Evolutionary conservation across 2,797 vertebrate genomes (phyloP), one percentile per base, ranked within the genome.

Genomic region (Enteromius argenteus): DNA sequence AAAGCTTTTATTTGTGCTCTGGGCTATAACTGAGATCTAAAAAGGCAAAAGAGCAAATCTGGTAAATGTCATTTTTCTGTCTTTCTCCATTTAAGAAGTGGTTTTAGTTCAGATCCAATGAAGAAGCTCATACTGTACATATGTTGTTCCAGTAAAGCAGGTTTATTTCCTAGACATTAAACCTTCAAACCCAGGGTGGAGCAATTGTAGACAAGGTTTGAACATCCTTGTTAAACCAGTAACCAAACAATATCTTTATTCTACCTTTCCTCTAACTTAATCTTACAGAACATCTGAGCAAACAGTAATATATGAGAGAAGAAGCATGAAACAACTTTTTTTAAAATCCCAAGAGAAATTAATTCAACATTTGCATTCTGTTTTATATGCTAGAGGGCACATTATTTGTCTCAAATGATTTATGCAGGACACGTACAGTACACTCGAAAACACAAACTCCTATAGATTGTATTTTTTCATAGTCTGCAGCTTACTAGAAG

Each of bases 351-450:
- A 75, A 56, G 72, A 79, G 76, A 66, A 74, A 46, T 53, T 23
- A 56, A 42, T 44, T n/a, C 15, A n/a, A 53, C 32, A 85, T 85
- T 85, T 85, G 69, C 62, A 85, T 85, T 80, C 77, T 80, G 75
- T 71, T 64, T 84, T 32, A 21, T 56, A 56, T 68, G 46, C 46
- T 67, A 30, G 35, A 76, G 81, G 81, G 37, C 62, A 58, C 81
- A 83, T 83, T 74, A 37, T 82, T 74, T 83, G 21, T 51, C 58
- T 75, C 32, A 76, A 19, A 83, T 67, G 27, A 60, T 77, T 77
- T 83, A 77, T 77, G 73, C 73, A 74, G 64, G 42, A 74, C 56
- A 27, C 42, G 32, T 19, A 69, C 35, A 37, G 53, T 72, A 75
- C 42, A 13, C 19, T 49, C 67, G 64, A 44, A 68, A 46, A 56